Evolutionary conservation across 2,797 vertebrate genomes (phyloP), one percentile per base, ranked within the genome.

Genomic region (Gambelia wislizenii): DNA sequence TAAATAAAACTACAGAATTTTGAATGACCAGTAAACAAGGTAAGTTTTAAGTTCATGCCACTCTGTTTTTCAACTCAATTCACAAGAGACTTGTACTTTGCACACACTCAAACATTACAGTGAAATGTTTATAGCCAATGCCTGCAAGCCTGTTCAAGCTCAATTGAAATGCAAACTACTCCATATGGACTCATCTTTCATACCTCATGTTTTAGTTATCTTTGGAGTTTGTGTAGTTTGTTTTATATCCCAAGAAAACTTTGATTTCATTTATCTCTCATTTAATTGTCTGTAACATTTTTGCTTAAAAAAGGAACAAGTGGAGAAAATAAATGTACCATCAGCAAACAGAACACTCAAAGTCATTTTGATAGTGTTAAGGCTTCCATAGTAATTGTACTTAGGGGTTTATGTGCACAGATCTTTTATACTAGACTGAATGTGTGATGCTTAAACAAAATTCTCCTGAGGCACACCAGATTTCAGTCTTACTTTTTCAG

Each of bases 211-310:
- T 47, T 67, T 33, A 87, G 91, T 82, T 95, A 91, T 95, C 95
- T 95, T 95, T 85, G 95, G 92, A 95, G 76, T 94, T 92, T 30
- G 20, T 85, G 8, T 86, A 91, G 86, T 95, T 95, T 95, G 84
- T 89, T 95, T 92, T 94, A 92, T 90, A 95, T 95, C 91, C 84
- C n/a, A 92, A 91, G 87, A 93, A 76, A 86, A 82, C 54, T 77
- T 87, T 89, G 78, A 84, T 86, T 95, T 96, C 94, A 97, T 97
- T 86, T 95, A 94, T 97, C 95, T 95, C 84, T 47, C 92, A 93
- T 80, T 96, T 96, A 96, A 96, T 96, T 96, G 91, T 87, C 94
- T 96, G 94, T 94, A 90, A 95, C 90, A 93, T 93, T 94, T 52
- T 94, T 90, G 89, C 90, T 88, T 74, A 91, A 92, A 78, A 61